These are phyloP conservation scores for Huso huso DNA, from an alignment of 2,797 vertebrate genomes.

Conservation along the genomic window DNA sequence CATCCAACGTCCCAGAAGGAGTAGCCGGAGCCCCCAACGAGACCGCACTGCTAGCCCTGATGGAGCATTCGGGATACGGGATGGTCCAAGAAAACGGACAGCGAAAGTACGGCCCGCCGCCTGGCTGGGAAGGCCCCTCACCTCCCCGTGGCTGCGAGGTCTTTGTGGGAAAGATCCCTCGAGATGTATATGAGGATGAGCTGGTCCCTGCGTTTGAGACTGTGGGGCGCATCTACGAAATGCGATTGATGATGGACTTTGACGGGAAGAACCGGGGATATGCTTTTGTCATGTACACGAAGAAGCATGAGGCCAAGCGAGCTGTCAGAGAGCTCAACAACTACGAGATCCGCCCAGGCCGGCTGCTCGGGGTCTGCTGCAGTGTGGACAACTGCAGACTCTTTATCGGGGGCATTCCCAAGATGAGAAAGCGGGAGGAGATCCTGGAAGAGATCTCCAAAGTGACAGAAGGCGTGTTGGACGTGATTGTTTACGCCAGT, in stretches of 20 bases:
- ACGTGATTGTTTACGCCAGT: slow-evolving; percentile 95
- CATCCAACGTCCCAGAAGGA: slow-evolving; percentile 69
- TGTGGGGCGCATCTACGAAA: slow-evolving; percentile 90
- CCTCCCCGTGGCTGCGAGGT: slow-evolving; percentile 92
- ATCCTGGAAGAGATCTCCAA: slow-evolving; percentile 96
- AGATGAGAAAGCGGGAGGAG: slow-evolving; percentile 98
- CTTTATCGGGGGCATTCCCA: slow-evolving; percentile 96
- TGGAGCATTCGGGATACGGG: slow-evolving; percentile 84
- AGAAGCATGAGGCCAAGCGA: slow-evolving; percentile 88
- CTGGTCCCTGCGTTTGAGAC: slow-evolving; percentile 91
- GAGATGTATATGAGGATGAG: slow-evolving; percentile 95
- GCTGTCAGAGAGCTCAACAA: slow-evolving; percentile 96
- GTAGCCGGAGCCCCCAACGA: slow-evolving; percentile 83
- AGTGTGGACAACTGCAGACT: slow-evolving; percentile 97
- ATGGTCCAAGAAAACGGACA: slow-evolving; percentile 97
- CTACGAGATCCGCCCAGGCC: slow-evolving; percentile 87
- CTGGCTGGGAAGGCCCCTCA: slow-evolving; percentile 78
- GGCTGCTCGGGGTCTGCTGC: slow-evolving; percentile 91
- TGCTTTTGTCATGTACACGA: slow-evolving; percentile 93
- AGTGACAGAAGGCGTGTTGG: slow-evolving; percentile 92
- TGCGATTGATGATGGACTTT: slow-evolving; percentile 99
- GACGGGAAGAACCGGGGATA: slow-evolving; percentile 97
- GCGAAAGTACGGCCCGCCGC: slow-evolving; percentile 91
- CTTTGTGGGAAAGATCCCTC: slow-evolving; percentile 95
- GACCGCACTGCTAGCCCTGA: slow-evolving; percentile 73